A percentile compares a stretch with the other conserved stretches of the same genome.
Conservation (phyloP, 2,888 invertebrate genomes). For the Heliconius ismenius region DNA sequence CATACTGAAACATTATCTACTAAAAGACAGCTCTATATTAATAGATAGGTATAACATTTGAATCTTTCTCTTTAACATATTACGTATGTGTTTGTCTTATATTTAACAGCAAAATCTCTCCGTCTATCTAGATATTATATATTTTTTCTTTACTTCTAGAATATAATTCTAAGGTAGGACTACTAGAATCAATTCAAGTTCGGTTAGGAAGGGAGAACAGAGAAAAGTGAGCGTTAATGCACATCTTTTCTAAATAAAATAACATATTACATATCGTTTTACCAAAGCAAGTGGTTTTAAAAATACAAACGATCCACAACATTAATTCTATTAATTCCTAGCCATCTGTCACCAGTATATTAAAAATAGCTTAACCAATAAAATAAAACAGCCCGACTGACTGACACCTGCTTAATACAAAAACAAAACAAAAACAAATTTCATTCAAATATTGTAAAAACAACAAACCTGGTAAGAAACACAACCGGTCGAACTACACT, state of each 20-base stretch:
- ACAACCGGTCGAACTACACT: background rate
- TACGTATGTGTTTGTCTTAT: background rate
- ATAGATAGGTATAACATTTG: background rate
- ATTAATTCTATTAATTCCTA: background rate
- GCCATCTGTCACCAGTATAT: background rate
- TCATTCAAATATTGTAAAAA: background rate
- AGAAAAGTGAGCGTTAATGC: background rate
- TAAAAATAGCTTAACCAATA: background rate
- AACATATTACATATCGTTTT: background rate
- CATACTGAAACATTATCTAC: slow-evolving; percentile 1
- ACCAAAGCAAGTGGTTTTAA: background rate
- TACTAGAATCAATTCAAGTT: too few species aligned
- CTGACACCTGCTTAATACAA: background rate
- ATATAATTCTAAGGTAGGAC: too few species aligned
- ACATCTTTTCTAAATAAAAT: background rate
- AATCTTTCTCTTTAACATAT: slow-evolving; percentile 4
- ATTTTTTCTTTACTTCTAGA: too few species aligned
- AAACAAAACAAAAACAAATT: background rate
- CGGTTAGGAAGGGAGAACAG: too few species aligned
- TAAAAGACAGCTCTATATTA: background rate
- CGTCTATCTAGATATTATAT: too few species aligned
- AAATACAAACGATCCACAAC: background rate
- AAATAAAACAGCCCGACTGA: background rate
- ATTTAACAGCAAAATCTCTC: background rate
- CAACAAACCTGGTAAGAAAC: background rate